phyloP scores from a whole-genome alignment of 2,113 vertebrate genomes.

The Sinocyclocheilus anophthalmus region DNA sequence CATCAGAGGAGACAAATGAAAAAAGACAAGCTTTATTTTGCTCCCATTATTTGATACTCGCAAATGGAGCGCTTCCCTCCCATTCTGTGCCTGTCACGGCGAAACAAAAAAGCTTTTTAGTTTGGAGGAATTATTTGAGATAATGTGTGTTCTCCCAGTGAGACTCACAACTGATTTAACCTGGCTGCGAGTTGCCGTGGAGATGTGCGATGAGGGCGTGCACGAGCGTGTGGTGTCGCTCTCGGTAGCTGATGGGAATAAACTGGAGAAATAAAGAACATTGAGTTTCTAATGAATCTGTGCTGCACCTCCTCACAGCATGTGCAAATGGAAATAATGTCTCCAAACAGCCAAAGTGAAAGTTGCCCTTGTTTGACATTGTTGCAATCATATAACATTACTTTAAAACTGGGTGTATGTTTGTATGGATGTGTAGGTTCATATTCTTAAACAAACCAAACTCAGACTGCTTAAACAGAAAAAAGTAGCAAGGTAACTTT shows the following conservation, averaged over 20 bases:
- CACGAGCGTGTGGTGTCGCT: neutral
- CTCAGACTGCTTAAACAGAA: neutral
- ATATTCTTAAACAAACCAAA: neutral
- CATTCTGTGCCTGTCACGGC: conserved; percentile 13
- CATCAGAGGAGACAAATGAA: conserved; percentile 51
- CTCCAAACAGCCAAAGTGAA: neutral
- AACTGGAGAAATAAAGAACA: conserved; percentile 16
- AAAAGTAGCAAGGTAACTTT: neutral
- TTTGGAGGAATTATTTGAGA: conserved; percentile 42
- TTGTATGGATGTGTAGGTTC: neutral
- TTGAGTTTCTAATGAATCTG: conserved; percentile 20
- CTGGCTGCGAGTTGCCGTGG: conserved; percentile 42
- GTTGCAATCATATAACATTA: neutral
- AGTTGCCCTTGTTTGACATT: conserved; percentile 24
- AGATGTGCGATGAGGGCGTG: neutral
- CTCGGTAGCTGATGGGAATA: conserved; percentile 25
- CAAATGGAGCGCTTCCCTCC: conserved; percentile 26
- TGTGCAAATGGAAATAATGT: neutral
- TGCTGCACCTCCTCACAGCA: neutral
- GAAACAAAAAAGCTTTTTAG: conserved; percentile 40
- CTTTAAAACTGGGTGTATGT: neutral
- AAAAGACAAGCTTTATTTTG: conserved; percentile 43
- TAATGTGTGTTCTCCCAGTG: conserved; percentile 38
- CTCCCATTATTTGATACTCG: conserved; percentile 34
- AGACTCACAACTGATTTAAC: conserved; percentile 44